These are phyloP conservation scores for Pionites leucogaster DNA, from an alignment of 2,113 vertebrate species.

Conservation along the genomic window DNA sequence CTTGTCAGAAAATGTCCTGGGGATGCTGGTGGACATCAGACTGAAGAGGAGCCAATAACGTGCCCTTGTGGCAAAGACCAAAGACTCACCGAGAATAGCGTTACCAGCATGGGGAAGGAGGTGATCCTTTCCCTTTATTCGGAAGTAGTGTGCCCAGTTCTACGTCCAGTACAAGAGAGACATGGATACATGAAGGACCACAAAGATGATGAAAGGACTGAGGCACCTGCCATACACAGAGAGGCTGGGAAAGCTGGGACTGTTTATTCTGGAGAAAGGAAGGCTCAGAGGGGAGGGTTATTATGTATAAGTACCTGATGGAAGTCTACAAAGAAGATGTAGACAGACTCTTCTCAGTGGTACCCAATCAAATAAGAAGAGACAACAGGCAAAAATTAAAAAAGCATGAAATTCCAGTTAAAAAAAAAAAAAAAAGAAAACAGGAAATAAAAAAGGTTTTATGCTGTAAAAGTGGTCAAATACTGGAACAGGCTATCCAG, in stretches of 20 bases:
- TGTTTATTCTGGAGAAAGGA: background rate
- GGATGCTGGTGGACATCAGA: background rate
- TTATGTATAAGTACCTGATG: background rate
- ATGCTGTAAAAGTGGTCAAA: background rate
- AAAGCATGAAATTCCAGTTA: background rate
- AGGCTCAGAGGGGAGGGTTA: background rate
- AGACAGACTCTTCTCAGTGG: background rate
- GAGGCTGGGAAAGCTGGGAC: background rate
- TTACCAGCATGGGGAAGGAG: rapidly evolving
- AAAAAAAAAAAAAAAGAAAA: background rate
- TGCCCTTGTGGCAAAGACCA: background rate
- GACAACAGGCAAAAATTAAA: background rate
- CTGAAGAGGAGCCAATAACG: background rate
- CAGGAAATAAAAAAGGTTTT: background rate
- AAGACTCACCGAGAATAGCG: rapidly evolving
- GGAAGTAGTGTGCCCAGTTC: background rate
- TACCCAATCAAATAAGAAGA: background rate
- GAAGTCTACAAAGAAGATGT: background rate
- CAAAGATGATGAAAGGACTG: background rate
- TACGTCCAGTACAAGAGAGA: background rate
- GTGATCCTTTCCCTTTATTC: background rate
- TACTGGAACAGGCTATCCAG: background rate
- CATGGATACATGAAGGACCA: background rate
- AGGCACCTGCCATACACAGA: background rate
- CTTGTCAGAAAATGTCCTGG: background rate